Base-by-base conservation (phyloP, 2,888 invertebrate species). In the Hofmannophila pseudospretella region DNA sequence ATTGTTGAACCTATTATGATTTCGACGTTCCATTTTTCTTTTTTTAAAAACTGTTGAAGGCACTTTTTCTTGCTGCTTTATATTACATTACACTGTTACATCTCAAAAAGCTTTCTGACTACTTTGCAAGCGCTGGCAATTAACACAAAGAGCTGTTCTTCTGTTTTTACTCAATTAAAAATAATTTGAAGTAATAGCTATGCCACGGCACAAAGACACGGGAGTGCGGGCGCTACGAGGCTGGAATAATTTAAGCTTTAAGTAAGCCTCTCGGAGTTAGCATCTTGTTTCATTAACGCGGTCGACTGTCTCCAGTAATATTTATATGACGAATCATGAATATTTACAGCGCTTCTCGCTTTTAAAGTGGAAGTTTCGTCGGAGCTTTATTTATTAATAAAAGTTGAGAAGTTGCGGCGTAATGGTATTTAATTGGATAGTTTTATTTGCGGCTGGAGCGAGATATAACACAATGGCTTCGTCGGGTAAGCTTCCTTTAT, bases 141-240 rank as follows among this genome's bases (percentile, higher is more conserved):
- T 77, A 78, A 71, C 70, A 65, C 58, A 46, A 64, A 58, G 66
- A 71, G 71, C 75, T 73, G 69, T 73, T 72, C 67, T 67, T 60
- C 71, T 71, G 75, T 75, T 73, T 76, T 74, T 76, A 72, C 67
- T 72, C 77, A 81, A 81, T 81, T 81, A 81, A 80, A 81, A 81
- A 80, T 81, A 78, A 82, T 81, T 76, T 75, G 65, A 71, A 81
- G 77, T 81, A 78, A 81, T 78, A 77, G 71, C 68, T 46, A 48
- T 59, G 61, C 68, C 47, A 48, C 60, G 61, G 63, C 63, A 67
- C 67, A 71, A 71, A 74, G 75, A 67, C 64, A 58, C 47, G 54
- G 50, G 50, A 45, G 30, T 20, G 30, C 10, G 16, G 54, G 49
- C 39, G 57, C 48, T 65, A 68, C 67, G 75, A 60, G 65, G 45